phyloP scores from a whole-genome alignment of 2,113 vertebrate genomes.

The Pelmatolapia mariae region DNA sequence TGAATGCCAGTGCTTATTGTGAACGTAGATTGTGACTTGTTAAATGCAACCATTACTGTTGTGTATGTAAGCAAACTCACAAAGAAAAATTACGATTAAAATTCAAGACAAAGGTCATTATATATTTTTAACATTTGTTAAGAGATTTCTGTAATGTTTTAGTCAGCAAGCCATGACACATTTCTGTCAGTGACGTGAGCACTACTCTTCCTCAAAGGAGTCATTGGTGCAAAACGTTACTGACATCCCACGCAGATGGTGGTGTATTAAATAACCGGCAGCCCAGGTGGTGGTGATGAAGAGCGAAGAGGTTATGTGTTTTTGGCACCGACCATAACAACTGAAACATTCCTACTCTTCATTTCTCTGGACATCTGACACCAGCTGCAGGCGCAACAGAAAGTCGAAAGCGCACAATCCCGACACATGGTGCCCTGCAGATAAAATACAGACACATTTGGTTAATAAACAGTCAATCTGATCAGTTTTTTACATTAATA shows the following conservation, averaged over 20 bases:
- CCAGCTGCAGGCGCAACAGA: constrained; percentile 34
- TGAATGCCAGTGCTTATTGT: neutral
- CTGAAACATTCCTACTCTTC: neutral
- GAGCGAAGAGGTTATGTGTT: neutral
- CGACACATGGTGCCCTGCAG: constrained; percentile 42
- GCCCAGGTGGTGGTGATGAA: neutral
- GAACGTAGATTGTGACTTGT: neutral
- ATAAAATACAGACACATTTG: fast-evolving
- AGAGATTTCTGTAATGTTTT: fast-evolving
- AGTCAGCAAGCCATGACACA: neutral
- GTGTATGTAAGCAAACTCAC: neutral
- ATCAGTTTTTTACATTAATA: neutral
- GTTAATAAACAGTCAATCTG: neutral
- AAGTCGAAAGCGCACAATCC: constrained; percentile 37
- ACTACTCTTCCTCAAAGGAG: neutral
- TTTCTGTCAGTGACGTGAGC: neutral
- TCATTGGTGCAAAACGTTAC: neutral
- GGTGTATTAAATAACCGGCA: fast-evolving
- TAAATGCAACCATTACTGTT: neutral
- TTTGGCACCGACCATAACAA: constrained; percentile 33
- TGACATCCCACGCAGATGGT: neutral
- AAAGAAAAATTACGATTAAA: fast-evolving
- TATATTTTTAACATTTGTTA: neutral
- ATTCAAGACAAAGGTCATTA: neutral
- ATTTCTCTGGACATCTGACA: constrained; percentile 68